Base-by-base conservation (phyloP, 2,113 vertebrate species). In the Fulmarus glacialis region DNA sequence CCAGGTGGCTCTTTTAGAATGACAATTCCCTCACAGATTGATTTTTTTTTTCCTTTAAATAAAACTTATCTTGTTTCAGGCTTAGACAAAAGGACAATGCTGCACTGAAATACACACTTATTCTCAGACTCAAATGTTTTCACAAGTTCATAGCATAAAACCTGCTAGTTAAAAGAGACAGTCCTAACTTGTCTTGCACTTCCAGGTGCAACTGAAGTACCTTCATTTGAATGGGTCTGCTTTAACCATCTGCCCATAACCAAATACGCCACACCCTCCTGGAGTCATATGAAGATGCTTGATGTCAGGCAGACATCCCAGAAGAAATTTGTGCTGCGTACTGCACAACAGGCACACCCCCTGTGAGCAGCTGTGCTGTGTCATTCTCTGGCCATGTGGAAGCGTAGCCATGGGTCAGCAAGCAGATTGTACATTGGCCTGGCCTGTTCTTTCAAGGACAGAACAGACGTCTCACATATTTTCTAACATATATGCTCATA, bases 401-500 rank as follows among this genome's bases (percentile, higher is more conserved):
- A 11, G 12, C 21, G 11, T 11, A 17, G 48, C 26, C 18, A 1
- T 1, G 27, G 45, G 48, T 2, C 87, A 47, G 20, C 0, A 0
- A 66, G 38, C 26, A 62, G 30, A 21, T 32, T 14, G n/a, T 29
- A 12, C 4, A 0, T 1, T 26, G 74, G 29, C 71, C 19, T 21
- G n/a, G 30, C 27, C 77, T 29, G 7, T 12, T n/a, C 59, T 13
- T 53, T 32, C 58, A 29, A 2, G 15, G 48, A 29, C n/a, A 15
- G 23, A 19, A 27, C 36, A 66, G 29, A 29, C 17, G 14, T 19
- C 58, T 81, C 32, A 27, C 1, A 0, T 43, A 29, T 68, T 52
- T 27, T 45, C 63, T 70, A 52, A 42, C 55, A 32, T 13, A 30
- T 2, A 8, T 1, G 2, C 45, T 89, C 58, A 7, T 10, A 64